Conservation (phyloP, 1,140 invertebrate species). For the Drosophila melanogaster region Release_6_plus_ISO1_MT NT_033777.3:16602001-16602500, state of each 20-base stretch:
- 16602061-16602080: constrained; percentile 56
- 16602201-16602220: constrained; percentile 80
- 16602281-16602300: constrained; percentile 1
- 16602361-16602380: constrained; percentile 13
- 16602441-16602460: constrained; percentile 10
- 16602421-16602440: constrained; percentile 56
- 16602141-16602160: constrained; percentile 46
- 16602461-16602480: constrained; percentile 55
- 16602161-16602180: constrained; percentile 30
- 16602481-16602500: constrained; percentile 79
- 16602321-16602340: background rate
- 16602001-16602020: constrained; percentile 61
- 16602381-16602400: constrained; percentile 72
- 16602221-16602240: constrained; percentile 63
- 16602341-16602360: constrained; percentile 21
- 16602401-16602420: constrained; percentile 78
- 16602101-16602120: constrained; percentile 22
- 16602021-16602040: constrained; percentile 55
- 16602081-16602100: constrained; percentile 5
- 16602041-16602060: constrained; percentile 68
- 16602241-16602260: constrained; percentile 49
- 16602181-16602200: constrained; percentile 48
- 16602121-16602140: constrained; percentile 22
- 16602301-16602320: background rate
- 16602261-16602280: constrained; percentile 30